Conservation (phyloP, 92 coral and sea anemone genomes). For the Chrysogorgia sp. region DNA sequence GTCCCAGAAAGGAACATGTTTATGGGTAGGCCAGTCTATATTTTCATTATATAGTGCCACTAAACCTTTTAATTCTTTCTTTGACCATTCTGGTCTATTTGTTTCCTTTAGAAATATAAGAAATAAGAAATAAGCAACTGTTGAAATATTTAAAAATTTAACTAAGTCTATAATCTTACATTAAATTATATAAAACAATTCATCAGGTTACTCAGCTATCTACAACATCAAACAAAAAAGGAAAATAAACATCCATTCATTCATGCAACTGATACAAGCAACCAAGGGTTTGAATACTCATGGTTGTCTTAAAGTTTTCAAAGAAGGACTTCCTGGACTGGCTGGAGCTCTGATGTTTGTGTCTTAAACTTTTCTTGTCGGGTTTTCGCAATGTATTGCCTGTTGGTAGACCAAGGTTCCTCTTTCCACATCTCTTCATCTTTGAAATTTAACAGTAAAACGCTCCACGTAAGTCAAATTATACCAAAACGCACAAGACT, state of each 20-base stretch:
- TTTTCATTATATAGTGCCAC: conserved; percentile 34
- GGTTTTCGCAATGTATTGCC: conserved; percentile 8
- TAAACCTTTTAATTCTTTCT: too few relatives aligned
- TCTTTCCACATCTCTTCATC: conserved; percentile 6
- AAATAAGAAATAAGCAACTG: background rate
- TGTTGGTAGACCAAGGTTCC: conserved; percentile 10
- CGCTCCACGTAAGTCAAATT: background rate
- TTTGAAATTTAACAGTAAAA: background rate
- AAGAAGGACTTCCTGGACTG: background rate
- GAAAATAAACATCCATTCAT: background rate
- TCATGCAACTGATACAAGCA: background rate
- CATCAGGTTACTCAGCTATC: too few relatives aligned
- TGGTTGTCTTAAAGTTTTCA: background rate
- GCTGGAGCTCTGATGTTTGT: too few relatives aligned
- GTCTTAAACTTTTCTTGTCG: too few relatives aligned
- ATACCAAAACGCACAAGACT: conserved; percentile 1
- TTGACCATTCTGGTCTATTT: too few relatives aligned
- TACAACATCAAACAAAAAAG: too few relatives aligned
- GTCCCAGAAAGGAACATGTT: too few relatives aligned
- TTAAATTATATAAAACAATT: background rate
- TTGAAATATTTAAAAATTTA: background rate
- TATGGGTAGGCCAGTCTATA: conserved; percentile 43
- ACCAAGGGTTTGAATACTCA: too few relatives aligned
- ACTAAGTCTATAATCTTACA: background rate
- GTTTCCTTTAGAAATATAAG: too few relatives aligned